phyloP scores from a whole-genome alignment of 1,140 invertebrate species.

The Chlorops oryzae region DNA sequence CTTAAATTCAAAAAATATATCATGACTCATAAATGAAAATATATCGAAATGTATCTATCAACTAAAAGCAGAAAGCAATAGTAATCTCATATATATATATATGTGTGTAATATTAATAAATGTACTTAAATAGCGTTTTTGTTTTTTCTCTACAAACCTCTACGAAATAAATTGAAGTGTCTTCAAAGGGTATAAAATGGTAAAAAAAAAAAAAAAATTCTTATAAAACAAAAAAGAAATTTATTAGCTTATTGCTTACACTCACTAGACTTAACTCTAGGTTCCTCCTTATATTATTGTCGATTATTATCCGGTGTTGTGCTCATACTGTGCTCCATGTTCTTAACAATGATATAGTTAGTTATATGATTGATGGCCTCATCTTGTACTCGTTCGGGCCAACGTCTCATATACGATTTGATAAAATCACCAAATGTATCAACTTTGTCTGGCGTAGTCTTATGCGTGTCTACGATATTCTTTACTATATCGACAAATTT shows the following conservation, averaged over 20 bases:
- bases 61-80: not conserved
- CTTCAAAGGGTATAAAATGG: no score
- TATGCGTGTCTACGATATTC: slow-evolving; percentile 44
- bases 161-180: no score
- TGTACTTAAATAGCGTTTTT: no score
- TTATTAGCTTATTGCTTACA: no score
- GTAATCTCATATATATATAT: not conserved
- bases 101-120: not conserved
- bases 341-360: slow-evolving; percentile 45
- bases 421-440: slow-evolving; percentile 44
- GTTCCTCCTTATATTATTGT: slow-evolving; percentile 17
- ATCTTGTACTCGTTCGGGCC: slow-evolving; percentile 43
- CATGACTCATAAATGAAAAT: not conserved
- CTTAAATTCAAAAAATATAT: no score
- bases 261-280: no score
- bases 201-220: no score
- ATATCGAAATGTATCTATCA: not conserved
- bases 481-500: slow-evolving; percentile 46
- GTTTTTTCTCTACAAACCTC: no score
- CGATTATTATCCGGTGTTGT: slow-evolving; percentile 19
- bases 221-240: no score
- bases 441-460: slow-evolving; percentile 40
- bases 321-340: slow-evolving; percentile 44
- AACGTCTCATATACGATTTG: slow-evolving; percentile 43
- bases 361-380: slow-evolving; percentile 46